Conservation (phyloP, 2,797 vertebrate species). For the Pteropus rufus region DNA sequence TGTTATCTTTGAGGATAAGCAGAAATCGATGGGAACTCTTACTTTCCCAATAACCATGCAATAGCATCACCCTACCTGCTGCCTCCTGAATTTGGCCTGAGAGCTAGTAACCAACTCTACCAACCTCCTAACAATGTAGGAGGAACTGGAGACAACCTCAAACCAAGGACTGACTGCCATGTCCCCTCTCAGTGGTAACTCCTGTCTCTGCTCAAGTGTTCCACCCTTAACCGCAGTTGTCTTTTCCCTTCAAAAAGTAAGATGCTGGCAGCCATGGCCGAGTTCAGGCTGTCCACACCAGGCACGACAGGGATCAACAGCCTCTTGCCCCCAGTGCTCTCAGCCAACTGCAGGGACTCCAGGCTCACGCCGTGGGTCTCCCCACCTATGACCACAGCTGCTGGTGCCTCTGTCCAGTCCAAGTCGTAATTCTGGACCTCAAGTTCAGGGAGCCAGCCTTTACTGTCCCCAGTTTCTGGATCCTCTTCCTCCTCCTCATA, state of each 20-base stretch:
- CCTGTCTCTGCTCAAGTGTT: neutral
- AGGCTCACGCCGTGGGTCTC: slow-evolving; percentile 90
- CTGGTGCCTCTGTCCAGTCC: slow-evolving; percentile 85
- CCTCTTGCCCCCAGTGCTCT: slow-evolving; percentile 84
- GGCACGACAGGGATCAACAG: slow-evolving; percentile 89
- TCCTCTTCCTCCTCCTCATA: slow-evolving; percentile 30
- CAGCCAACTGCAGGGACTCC: slow-evolving; percentile 85
- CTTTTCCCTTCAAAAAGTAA: slow-evolving; percentile 94
- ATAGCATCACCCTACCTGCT: neutral
- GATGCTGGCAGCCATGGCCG: slow-evolving; percentile 92
- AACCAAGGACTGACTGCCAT: neutral
- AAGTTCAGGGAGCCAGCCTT: slow-evolving; percentile 76
- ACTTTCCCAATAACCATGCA: neutral
- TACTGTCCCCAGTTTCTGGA: slow-evolving; percentile 47
- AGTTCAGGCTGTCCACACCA: slow-evolving; percentile 91
- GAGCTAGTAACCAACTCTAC: neutral
- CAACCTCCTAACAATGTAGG: neutral
- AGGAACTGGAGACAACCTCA: neutral
- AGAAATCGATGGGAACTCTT: neutral
- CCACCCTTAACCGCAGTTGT: slow-evolving; percentile 79
- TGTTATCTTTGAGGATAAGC: neutral
- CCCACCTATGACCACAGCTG: slow-evolving; percentile 91
- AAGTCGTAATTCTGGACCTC: slow-evolving; percentile 84
- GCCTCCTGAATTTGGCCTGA: neutral
- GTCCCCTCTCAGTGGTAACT: neutral